These are phyloP conservation scores for Coelinius sp. DNA, from an alignment of 2,888 invertebrate genomes.

Conservation along the genomic window DNA sequence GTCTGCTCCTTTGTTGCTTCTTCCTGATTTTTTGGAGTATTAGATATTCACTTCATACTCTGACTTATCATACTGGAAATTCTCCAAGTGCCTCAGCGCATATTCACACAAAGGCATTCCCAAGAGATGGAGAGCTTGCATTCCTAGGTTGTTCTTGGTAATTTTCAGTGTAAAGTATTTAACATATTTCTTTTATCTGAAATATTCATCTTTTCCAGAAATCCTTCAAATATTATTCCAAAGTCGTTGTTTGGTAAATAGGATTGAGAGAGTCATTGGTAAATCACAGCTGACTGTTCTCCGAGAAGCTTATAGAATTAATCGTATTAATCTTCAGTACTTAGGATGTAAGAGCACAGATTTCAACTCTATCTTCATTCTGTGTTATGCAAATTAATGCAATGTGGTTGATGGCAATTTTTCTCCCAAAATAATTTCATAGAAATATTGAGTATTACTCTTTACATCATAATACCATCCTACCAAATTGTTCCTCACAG, in stretches of 20 bases:
- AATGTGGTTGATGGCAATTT: not conserved
- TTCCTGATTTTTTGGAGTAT: not conserved
- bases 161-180: slow-evolving; percentile 6
- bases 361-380: not conserved
- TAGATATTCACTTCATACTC: not conserved
- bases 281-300: slow-evolving; percentile 41
- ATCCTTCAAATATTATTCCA: not conserved
- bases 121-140: not conserved
- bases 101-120: slow-evolving; percentile 24
- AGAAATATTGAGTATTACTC: no score
- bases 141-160: not conserved
- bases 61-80: slow-evolving; percentile 18
- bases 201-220: not conserved
- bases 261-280: slow-evolving; percentile 39
- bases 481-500: not conserved
- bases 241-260: slow-evolving; percentile 6
- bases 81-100: slow-evolving; percentile 19
- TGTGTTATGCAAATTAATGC: not conserved
- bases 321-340: not conserved
- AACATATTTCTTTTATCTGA: slow-evolving; percentile 1
- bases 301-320: slow-evolving; percentile 10
- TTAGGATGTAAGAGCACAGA: not conserved
- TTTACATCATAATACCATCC: no score
- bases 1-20: slow-evolving; percentile 14
- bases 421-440: no score